phyloP scores from a whole-genome alignment of 92 coral and sea anemone genomes.

The Palythoa grandis region DNA sequence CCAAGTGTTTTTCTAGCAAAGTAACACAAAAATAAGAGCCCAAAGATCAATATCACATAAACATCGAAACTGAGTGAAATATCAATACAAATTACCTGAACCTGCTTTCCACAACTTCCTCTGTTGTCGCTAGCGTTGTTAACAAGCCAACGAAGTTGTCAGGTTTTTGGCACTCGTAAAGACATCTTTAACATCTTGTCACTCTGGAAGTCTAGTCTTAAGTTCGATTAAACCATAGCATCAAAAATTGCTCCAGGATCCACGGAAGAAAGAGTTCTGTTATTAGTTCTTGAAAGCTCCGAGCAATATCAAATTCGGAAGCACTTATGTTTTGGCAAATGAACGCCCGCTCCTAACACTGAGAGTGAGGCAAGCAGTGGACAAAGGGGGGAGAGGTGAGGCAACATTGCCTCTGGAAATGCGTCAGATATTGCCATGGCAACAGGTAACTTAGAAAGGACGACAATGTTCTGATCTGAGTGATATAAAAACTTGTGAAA shows the following conservation, averaged over 20 bases:
- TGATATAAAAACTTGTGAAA: no score
- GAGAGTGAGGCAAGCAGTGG: conserved; percentile 34
- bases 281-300: conserved; percentile 11
- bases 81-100: neutral
- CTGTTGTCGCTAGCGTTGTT: neutral
- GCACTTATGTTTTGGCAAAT: conserved; percentile 38
- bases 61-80: neutral
- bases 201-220: neutral
- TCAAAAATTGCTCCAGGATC: neutral
- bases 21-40: neutral
- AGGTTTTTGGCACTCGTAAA: neutral
- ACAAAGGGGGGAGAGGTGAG: neutral
- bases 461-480: no score
- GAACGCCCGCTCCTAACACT: conserved; percentile 41
- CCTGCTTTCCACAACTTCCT: conserved; percentile 12
- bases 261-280: conserved; percentile 16
- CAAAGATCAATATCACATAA: conserved; percentile 6
- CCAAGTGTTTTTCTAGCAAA: neutral
- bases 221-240: neutral
- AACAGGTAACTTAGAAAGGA: neutral
- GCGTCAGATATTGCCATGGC: neutral
- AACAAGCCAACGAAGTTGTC: neutral
- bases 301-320: conserved; percentile 37
- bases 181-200: neutral
- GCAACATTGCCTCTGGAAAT: neutral